These are phyloP conservation scores for Panurus biarmicus DNA, from an alignment of 2,113 vertebrate species.

Conservation along the genomic window DNA sequence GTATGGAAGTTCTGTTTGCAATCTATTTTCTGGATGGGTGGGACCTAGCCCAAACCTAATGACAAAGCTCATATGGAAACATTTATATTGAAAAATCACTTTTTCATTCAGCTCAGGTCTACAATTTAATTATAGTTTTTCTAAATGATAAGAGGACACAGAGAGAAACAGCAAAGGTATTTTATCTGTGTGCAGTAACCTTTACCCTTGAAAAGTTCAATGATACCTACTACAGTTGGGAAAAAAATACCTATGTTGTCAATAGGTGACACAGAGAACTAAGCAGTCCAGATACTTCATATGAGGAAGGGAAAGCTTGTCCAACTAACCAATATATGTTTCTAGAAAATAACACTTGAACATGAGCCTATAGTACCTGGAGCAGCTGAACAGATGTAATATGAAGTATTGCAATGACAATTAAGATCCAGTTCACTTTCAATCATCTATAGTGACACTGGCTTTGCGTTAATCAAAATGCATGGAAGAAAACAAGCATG, in stretches of 20 bases:
- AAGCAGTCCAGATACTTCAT: not conserved
- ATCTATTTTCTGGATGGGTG: not conserved
- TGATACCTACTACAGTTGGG: not conserved
- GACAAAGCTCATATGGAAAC: not conserved
- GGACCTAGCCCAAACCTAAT: not conserved
- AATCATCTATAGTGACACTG: not conserved
- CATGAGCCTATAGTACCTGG: not conserved
- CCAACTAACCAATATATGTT: not conserved
- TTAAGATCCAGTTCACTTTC: not conserved
- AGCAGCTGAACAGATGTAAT: not conserved
- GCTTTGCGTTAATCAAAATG: not conserved
- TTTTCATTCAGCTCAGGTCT: not conserved
- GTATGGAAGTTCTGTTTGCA: not conserved
- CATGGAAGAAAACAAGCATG: not conserved
- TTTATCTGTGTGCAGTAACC: not conserved
- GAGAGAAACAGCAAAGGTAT: not conserved
- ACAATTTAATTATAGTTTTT: not conserved
- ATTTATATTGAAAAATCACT: not conserved
- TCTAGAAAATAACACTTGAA: not conserved
- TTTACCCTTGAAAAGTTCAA: not conserved
- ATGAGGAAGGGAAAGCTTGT: not conserved
- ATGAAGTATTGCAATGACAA: not conserved
- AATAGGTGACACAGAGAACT: not conserved
- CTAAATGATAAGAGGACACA: not conserved
- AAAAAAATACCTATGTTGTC: rapidly evolving